Evolutionary conservation across 2,797 vertebrate genomes (phyloP).

Genomic region (Phrynocephalus forsythii): DNA sequence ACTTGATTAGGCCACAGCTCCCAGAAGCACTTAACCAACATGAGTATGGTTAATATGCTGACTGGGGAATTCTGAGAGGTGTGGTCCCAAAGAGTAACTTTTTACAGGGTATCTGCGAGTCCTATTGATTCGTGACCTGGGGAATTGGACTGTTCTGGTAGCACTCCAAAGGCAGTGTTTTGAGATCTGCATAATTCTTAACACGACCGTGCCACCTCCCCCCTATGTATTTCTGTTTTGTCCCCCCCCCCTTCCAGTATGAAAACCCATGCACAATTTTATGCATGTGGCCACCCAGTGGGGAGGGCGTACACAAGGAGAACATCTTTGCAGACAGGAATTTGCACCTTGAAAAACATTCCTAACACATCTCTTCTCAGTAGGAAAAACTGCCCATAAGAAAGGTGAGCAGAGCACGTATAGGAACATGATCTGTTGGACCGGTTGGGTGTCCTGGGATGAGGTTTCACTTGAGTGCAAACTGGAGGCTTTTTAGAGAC

Average conservation of each 20-base stretch:
- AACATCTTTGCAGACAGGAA: not conserved
- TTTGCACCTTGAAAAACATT: not conserved
- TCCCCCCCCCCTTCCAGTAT: not conserved
- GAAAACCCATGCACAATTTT: not conserved
- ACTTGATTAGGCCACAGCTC: too few species aligned
- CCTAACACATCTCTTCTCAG: not conserved
- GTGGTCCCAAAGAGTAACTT: too few species aligned
- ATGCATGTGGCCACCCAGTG: not conserved
- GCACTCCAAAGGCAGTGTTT: not conserved
- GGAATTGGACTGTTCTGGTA: not conserved
- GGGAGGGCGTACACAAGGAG: not conserved
- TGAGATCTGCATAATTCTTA: not conserved
- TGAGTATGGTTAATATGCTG: too few species aligned
- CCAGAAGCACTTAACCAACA: too few species aligned
- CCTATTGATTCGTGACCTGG: not conserved
- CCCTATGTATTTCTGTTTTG: not conserved
- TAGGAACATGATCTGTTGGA: not conserved
- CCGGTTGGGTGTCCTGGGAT: not conserved
- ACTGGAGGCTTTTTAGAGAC: not conserved
- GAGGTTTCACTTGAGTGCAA: constrained; percentile 10
- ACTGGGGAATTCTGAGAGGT: too few species aligned
- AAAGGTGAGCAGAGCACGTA: constrained; percentile 9
- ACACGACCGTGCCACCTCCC: not conserved
- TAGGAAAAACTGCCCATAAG: constrained; percentile 14
- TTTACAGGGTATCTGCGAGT: not conserved